phyloP scores from a whole-genome alignment of 1,140 invertebrate genomes.

The Zaprionus vittiger region DNA sequence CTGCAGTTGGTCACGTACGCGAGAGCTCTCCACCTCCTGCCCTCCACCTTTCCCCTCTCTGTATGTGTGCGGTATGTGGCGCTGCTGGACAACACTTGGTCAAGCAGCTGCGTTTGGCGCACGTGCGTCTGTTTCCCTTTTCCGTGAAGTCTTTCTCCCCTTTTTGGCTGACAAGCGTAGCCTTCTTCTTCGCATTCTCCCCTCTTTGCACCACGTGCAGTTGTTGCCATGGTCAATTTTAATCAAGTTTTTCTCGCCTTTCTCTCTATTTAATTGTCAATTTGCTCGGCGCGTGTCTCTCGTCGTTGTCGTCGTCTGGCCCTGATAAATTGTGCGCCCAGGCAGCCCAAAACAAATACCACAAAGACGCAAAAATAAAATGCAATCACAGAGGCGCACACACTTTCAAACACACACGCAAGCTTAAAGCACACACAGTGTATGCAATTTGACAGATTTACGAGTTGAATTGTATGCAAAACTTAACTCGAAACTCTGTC shows the following conservation, averaged over 20 bases:
- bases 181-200: background rate
- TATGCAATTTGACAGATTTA: conserved; percentile 30
- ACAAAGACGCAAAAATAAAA: conserved; percentile 46
- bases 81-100: conserved; percentile 53
- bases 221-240: conserved; percentile 72
- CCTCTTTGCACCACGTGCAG: background rate
- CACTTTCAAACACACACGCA: conserved; percentile 7
- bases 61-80: conserved; percentile 4
- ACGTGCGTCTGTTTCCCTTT: conserved; percentile 53
- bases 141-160: background rate
- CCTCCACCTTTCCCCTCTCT: background rate
- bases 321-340: conserved; percentile 71
- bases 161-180: background rate
- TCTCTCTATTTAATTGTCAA: conserved; percentile 81
- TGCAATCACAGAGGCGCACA: conserved; percentile 43
- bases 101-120: conserved; percentile 68
- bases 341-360: conserved; percentile 55
- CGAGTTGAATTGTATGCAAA: conserved; percentile 37
- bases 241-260: conserved; percentile 77
- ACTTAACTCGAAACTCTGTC: background rate
- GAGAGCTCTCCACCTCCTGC: conserved; percentile 2
- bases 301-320: conserved; percentile 14
- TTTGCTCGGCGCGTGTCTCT: conserved; percentile 68
- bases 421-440: conserved; percentile 14
- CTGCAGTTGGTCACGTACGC: conserved; percentile 74